Evolutionary conservation across 2,113 vertebrate genomes (phyloP).

Genomic region (Coregonus clupeaformis): DNA sequence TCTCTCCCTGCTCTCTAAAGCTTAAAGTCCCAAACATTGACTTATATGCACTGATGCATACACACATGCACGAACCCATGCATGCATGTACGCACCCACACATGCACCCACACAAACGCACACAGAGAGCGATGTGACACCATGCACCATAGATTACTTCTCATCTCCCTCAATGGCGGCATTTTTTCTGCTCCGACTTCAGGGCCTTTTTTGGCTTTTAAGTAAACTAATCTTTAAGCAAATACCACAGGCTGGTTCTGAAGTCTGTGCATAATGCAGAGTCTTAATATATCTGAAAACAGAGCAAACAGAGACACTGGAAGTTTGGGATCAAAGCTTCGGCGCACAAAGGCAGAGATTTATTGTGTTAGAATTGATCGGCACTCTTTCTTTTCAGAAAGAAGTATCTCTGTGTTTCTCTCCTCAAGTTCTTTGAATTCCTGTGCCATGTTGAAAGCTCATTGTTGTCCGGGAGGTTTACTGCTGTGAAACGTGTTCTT

Average conservation of each 20-base stretch:
- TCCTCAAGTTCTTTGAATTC: slow-evolving; percentile 68
- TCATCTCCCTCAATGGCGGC: slow-evolving; percentile 59
- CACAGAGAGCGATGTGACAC: slow-evolving; percentile 9
- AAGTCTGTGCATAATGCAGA: slow-evolving; percentile 62
- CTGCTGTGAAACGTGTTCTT: slow-evolving; percentile 60
- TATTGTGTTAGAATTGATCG: slow-evolving; percentile 62
- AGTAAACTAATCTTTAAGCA: slow-evolving; percentile 77
- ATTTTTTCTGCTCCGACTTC: slow-evolving; percentile 51
- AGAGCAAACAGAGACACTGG: slow-evolving; percentile 66
- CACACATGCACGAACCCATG: neutral
- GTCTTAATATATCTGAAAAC: slow-evolving; percentile 61
- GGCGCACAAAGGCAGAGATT: slow-evolving; percentile 73
- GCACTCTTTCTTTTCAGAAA: slow-evolving; percentile 69
- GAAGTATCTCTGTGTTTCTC: slow-evolving; percentile 60
- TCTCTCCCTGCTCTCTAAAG: slow-evolving; percentile 24
- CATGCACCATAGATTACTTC: slow-evolving; percentile 61
- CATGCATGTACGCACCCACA: slow-evolving; percentile 10
- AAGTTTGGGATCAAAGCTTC: slow-evolving; percentile 74
- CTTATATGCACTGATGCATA: neutral
- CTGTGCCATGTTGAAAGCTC: slow-evolving; percentile 62
- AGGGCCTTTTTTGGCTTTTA: slow-evolving; percentile 62
- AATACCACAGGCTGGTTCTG: slow-evolving; percentile 70
- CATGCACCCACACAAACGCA: neutral
- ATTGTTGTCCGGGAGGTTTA: slow-evolving; percentile 70
- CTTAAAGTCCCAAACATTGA: slow-evolving; percentile 12